A percentile compares a stretch with the other conserved stretches of the same genome.
Conservation (phyloP, 2,888 invertebrate species). For the Apodemia hepburni region DNA sequence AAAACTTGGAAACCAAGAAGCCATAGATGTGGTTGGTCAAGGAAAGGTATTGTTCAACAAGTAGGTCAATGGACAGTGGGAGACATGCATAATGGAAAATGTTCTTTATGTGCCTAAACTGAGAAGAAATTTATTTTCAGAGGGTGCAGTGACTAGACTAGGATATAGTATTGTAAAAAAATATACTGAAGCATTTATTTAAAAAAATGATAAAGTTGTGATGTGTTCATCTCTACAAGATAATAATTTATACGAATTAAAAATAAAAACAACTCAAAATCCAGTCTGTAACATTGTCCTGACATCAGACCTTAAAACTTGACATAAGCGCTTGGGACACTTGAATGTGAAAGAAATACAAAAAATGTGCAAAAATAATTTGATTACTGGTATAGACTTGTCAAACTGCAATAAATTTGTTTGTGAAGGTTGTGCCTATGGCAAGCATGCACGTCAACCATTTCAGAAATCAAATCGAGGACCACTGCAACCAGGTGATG, state of each 20-base stretch:
- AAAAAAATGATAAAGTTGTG: constrained; percentile 11
- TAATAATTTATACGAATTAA: no score
- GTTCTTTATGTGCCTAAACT: no score
- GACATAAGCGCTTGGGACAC: no score
- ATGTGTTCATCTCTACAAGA: constrained; percentile 13
- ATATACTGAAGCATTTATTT: constrained; percentile 14
- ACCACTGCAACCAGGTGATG: constrained; percentile 3
- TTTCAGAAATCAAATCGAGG: not conserved
- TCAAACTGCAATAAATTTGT: not conserved
- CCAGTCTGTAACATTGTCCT: no score
- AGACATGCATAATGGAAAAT: constrained; percentile 20
- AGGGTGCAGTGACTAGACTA: constrained; percentile 18
- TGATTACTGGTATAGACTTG: not conserved
- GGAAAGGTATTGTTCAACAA: constrained; percentile 28
- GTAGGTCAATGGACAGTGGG: constrained; percentile 34
- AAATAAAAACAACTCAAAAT: no score
- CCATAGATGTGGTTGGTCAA: no score
- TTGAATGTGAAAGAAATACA: no score
- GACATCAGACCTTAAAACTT: no score
- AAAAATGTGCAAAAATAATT: no score
- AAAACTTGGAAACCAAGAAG: no score
- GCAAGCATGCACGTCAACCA: not conserved
- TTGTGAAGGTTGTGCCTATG: constrained; percentile 6
- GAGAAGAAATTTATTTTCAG: constrained; percentile 21
- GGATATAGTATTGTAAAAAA: constrained; percentile 19